phyloP scores from a whole-genome alignment of 2,797 vertebrate species.

The Lagodon rhomboides region DNA sequence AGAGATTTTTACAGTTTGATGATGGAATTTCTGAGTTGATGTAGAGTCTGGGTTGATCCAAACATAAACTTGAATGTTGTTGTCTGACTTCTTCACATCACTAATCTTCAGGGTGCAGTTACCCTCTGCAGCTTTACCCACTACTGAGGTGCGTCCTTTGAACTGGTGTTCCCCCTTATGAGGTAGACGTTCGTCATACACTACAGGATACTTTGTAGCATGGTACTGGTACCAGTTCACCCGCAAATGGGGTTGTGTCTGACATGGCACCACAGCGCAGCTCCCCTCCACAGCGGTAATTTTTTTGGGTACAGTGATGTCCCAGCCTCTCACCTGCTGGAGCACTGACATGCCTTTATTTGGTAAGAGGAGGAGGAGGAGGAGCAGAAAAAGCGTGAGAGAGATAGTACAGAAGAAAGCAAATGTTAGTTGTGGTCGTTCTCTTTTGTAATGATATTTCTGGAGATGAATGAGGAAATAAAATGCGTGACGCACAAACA shows the following conservation, averaged over 20 bases:
- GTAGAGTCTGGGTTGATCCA: constrained; percentile 51
- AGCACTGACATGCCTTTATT: constrained; percentile 23
- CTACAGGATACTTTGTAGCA: background rate
- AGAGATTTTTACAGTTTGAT: constrained; percentile 35
- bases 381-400: background rate
- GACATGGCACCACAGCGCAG: constrained; percentile 70
- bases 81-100: constrained; percentile 27
- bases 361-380: background rate
- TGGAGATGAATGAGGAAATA: background rate
- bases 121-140: constrained; percentile 49
- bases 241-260: constrained; percentile 19
- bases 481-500: background rate
- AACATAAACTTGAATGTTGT: constrained; percentile 40
- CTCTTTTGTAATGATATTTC: background rate
- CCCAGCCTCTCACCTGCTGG: constrained; percentile 34
- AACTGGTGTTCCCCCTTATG: constrained; percentile 12
- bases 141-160: constrained; percentile 58
- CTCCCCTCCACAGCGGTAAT: constrained; percentile 61
- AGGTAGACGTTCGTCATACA: constrained; percentile 25
- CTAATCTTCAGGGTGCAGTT: constrained; percentile 65
- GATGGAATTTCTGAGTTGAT: constrained; percentile 14
- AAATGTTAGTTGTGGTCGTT: background rate
- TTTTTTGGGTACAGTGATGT: constrained; percentile 1
- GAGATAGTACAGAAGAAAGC: background rate
- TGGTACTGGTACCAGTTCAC: constrained; percentile 69